These are phyloP conservation scores for Phoebastria nigripes DNA, from an alignment of 2,797 vertebrate species.

Conservation along the genomic window DNA sequence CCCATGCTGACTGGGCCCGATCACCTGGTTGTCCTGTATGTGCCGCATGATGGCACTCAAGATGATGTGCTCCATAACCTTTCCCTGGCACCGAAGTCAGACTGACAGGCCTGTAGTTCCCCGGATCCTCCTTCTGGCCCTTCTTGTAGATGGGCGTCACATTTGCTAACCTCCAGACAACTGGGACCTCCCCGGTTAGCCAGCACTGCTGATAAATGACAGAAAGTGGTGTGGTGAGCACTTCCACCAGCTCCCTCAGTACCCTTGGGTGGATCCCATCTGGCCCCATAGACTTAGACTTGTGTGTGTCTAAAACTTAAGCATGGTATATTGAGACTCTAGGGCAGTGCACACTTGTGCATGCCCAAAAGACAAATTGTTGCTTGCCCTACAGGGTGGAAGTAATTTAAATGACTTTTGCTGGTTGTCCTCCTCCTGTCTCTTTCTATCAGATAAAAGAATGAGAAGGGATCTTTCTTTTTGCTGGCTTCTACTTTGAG, in stretches of 20 bases:
- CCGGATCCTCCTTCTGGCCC: background rate
- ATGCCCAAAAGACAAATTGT: background rate
- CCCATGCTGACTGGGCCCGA: background rate
- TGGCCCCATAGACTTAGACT: background rate
- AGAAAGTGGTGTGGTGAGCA: background rate
- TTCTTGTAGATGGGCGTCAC: background rate
- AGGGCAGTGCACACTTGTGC: background rate
- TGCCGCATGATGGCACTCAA: background rate
- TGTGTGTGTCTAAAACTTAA: background rate
- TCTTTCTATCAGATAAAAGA: background rate
- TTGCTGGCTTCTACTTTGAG: background rate
- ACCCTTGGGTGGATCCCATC: background rate
- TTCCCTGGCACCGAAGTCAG: background rate
- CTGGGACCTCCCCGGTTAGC: background rate
- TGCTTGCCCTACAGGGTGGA: background rate
- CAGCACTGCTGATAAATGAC: background rate
- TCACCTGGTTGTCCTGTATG: background rate
- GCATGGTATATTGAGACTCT: background rate
- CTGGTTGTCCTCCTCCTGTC: background rate
- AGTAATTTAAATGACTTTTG: background rate
- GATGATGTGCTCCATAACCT: background rate
- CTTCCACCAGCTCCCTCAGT: background rate
- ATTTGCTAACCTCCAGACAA: background rate
- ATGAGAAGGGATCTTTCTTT: background rate
- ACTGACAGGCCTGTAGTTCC: background rate